phyloP scores from a whole-genome alignment of 2,888 invertebrate genomes.

The Monoplex corrugatus region DNA sequence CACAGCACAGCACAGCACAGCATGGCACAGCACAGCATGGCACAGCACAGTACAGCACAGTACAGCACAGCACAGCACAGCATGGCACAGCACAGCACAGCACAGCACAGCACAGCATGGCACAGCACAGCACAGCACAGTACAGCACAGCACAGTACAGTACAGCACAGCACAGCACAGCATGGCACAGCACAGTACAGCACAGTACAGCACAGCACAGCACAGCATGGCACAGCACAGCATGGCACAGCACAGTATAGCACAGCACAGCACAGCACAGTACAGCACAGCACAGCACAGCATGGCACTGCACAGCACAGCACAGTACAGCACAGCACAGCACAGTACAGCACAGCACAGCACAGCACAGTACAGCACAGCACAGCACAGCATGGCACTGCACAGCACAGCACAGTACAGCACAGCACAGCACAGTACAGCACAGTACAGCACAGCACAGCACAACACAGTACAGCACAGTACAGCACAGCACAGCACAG shows the following conservation, averaged over 20 bases:
- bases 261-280: constrained; percentile 22
- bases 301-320: not conserved
- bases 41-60: not conserved
- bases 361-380: constrained; percentile 2
- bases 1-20: constrained; percentile 9
- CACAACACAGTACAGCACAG: constrained; percentile 1
- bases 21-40: not conserved
- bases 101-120: not conserved
- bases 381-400: constrained; percentile 13
- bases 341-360: constrained; percentile 6
- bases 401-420: constrained; percentile 17
- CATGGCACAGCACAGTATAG: constrained; percentile 1
- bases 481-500: constrained; percentile 18
- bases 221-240: constrained; percentile 14
- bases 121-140: not conserved
- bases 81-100: not conserved
- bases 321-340: constrained; percentile 13
- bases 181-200: constrained; percentile 10
- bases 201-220: constrained; percentile 22
- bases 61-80: constrained; percentile 16
- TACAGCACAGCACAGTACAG: not conserved
- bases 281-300: not conserved
- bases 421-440: constrained; percentile 17
- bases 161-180: constrained; percentile 23
- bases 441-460: constrained; percentile 3